Evolutionary conservation across 37 sponge, comb jelly and placozoan species (phyloP), one percentile per base, ranked within the genome.

Genomic region (Cladorhizidae sp.): DNA sequence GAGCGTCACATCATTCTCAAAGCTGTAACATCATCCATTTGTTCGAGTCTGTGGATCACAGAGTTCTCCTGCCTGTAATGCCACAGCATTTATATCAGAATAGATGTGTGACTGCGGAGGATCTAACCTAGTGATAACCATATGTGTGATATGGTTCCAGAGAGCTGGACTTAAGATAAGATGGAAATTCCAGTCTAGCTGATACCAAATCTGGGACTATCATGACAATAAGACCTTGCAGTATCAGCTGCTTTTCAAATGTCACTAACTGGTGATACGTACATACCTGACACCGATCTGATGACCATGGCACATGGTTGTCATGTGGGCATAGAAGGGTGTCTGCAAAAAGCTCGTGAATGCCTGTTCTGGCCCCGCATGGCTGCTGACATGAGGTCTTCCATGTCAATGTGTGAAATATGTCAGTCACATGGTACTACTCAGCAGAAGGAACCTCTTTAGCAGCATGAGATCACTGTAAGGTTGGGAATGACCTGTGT

Each of bases 201-300:
- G 11, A 71, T 26, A 1, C 62, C 76, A 29, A 76, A 81, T n/a
- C 36, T 81, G 26, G 57, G 82, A 87, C 38, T 9, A 67, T 17
- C 87, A 54, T 18, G 86, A n/a, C n/a, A n/a, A n/a, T n/a, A 85
- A 43, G 79, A 85, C 18, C 78, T 85, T 15, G 59, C 74, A 86
- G 45, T 80, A 78, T 64, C 31, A 64, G 18, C 68, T 86, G 0
- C 57, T 86, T 0, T 86, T 86, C 74, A 86, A 86, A 35, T 80
- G 87, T 1, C 41, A 6, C 2, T 56, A 23, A 6, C 25, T 86
- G 0, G 67, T 86, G 11, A 74, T 86, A 21, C 80, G 80, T 32
- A 49, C 62, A n/a, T 0, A 70, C 0, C 25, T 79, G 69, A 2
- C 52, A 55, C 32, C 12, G 61, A 37, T 28, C 43, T 67, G 75